Evolutionary conservation across 1,140 invertebrate species (phyloP).

Genomic region (Heliothis subflexa): DNA sequence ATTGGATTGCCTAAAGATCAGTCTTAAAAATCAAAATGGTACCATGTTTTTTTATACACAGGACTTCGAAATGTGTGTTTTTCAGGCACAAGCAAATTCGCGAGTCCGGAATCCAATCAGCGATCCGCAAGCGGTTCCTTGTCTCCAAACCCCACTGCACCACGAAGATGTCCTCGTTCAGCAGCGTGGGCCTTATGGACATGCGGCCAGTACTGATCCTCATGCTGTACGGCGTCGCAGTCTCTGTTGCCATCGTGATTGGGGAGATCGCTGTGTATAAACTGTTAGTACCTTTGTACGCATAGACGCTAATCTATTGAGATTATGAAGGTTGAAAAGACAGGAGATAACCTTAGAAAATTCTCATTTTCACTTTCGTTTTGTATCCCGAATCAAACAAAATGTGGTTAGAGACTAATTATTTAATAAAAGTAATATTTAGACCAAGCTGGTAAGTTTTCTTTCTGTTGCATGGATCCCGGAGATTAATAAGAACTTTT

Average conservation of each 20-base stretch:
- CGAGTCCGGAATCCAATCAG: slow-evolving; percentile 70
- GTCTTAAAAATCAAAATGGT: background rate
- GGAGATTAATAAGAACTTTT: no score
- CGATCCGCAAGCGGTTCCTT: slow-evolving; percentile 61
- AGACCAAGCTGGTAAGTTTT: no score
- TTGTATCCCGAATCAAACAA: no score
- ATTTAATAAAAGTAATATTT: no score
- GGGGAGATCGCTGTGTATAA: slow-evolving; percentile 40
- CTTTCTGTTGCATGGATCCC: no score
- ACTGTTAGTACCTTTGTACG: slow-evolving; percentile 31
- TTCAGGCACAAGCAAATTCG: slow-evolving; percentile 72
- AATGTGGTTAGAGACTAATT: no score
- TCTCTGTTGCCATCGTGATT: slow-evolving; percentile 57
- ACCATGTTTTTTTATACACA: background rate
- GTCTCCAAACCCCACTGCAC: slow-evolving; percentile 67
- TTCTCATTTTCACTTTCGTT: no score
- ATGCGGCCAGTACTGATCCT: slow-evolving; percentile 66
- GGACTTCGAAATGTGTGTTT: background rate
- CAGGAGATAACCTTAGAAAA: no score
- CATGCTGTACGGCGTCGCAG: slow-evolving; percentile 66
- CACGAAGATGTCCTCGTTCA: slow-evolving; percentile 67
- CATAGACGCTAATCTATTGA: no score
- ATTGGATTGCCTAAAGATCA: no score
- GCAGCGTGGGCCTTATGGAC: slow-evolving; percentile 71
- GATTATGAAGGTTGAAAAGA: no score